phyloP scores from a whole-genome alignment of 2,113 vertebrate genomes.

The Merops nubicus region DNA sequence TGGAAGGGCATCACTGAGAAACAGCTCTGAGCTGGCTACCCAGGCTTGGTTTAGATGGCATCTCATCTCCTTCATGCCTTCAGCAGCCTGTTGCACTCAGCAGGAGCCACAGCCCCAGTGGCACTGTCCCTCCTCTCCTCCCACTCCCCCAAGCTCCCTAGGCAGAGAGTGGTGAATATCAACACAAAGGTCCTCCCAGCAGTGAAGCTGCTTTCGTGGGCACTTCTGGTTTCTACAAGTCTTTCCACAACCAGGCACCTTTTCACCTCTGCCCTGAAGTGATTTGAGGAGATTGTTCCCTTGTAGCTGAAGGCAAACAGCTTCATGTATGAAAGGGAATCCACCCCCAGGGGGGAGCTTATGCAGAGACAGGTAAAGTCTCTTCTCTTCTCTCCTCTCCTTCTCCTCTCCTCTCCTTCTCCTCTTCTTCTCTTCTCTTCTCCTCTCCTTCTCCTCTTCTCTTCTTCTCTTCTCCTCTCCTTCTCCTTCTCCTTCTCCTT shows the following conservation, averaged over 20 bases:
- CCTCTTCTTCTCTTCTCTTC: too few species aligned
- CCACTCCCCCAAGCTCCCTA: background rate
- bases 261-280: background rate
- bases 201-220: background rate
- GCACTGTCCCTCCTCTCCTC: background rate
- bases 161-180: background rate
- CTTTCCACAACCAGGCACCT: background rate
- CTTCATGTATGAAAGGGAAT: accelerated
- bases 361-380: background rate
- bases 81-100: background rate
- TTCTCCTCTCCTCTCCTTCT: too few species aligned
- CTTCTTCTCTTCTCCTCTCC: too few species aligned
- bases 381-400: background rate
- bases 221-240: background rate
- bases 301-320: background rate
- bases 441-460: too few species aligned
- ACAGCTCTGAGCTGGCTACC: background rate
- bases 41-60: background rate
- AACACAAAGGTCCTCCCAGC: background rate
- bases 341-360: background rate
- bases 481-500: too few species aligned
- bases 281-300: background rate
- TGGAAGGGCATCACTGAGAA: accelerated
- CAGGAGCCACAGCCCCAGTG: background rate
- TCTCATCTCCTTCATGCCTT: background rate